Conservation (phyloP, 2,113 vertebrate genomes). For the Protomyctophum bolini region DNA sequence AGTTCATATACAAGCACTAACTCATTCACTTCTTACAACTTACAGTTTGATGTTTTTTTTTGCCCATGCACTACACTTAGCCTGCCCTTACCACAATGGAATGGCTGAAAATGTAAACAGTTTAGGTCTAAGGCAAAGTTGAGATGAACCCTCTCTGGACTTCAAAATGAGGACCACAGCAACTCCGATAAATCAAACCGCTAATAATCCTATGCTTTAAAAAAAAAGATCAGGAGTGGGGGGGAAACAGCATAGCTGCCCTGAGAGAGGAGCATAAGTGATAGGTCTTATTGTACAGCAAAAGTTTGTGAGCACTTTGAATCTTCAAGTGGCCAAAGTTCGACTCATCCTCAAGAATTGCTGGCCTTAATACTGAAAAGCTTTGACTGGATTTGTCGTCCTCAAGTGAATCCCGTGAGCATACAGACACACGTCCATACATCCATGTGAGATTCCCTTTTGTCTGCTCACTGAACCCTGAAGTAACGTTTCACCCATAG, state of each 20-base stretch:
- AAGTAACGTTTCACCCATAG: slow-evolving; percentile 10
- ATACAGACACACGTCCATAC: slow-evolving; percentile 2
- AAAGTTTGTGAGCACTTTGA: slow-evolving; percentile 73
- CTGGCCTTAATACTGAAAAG: slow-evolving; percentile 68
- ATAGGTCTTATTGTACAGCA: slow-evolving; percentile 44
- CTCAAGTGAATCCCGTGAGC: slow-evolving; percentile 49
- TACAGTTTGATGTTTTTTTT: slow-evolving; percentile 31
- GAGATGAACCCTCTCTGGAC: slow-evolving; percentile 65
- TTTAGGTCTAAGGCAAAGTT: slow-evolving; percentile 72
- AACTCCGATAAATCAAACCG: slow-evolving; percentile 40
- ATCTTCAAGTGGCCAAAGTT: slow-evolving; percentile 63
- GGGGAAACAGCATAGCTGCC: slow-evolving; percentile 59
- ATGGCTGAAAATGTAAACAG: slow-evolving; percentile 61
- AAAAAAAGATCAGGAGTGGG: slow-evolving; percentile 11
- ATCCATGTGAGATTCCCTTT: slow-evolving; percentile 41
- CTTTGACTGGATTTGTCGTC: slow-evolving; percentile 62
- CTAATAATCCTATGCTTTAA: slow-evolving; percentile 38
- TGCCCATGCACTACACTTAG: slow-evolving; percentile 34
- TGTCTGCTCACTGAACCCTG: slow-evolving; percentile 31
- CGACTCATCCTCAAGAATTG: slow-evolving; percentile 20
- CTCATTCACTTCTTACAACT: slow-evolving; percentile 42
- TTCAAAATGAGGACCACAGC: slow-evolving; percentile 46
- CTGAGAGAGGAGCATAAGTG: slow-evolving; percentile 61
- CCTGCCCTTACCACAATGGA: slow-evolving; percentile 48
- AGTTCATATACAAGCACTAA: slow-evolving; percentile 38